Conservation (phyloP, 1,140 invertebrate genomes). For the Chrysomallon squamiferum region DNA sequence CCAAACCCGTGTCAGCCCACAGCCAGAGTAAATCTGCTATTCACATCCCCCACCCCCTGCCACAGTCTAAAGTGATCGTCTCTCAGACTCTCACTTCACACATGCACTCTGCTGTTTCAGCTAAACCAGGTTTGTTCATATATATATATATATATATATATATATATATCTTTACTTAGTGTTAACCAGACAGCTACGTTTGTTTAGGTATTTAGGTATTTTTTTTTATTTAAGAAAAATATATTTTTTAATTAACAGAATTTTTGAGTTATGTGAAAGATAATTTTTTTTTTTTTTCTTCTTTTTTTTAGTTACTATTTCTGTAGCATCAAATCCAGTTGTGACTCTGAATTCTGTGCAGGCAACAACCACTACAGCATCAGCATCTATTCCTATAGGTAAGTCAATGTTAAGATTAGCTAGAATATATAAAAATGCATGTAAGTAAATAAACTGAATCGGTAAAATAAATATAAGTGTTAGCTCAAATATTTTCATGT, state of each 20-base stretch:
- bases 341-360: too few relatives aligned
- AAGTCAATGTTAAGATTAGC: too few relatives aligned
- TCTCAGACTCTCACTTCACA: not conserved
- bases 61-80: not conserved
- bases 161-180: too few relatives aligned
- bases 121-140: not conserved
- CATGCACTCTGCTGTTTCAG: not conserved
- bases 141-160: not conserved
- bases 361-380: too few relatives aligned
- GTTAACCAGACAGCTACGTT: not conserved
- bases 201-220: not conserved
- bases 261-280: not conserved
- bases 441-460: too few relatives aligned
- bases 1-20: not conserved
- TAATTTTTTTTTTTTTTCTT: not conserved
- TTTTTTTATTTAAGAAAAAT: too few relatives aligned
- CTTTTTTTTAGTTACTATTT: too few relatives aligned
- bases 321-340: too few relatives aligned
- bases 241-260: not conserved
- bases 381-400: too few relatives aligned
- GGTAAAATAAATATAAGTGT: too few relatives aligned
- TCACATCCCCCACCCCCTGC: not conserved
- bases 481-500: too few relatives aligned
- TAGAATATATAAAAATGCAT: too few relatives aligned
- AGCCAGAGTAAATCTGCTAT: constrained; percentile 1